These are phyloP conservation scores for Alethe castanea DNA, from an alignment of 2,113 vertebrate genomes.

Conservation along the genomic window DNA sequence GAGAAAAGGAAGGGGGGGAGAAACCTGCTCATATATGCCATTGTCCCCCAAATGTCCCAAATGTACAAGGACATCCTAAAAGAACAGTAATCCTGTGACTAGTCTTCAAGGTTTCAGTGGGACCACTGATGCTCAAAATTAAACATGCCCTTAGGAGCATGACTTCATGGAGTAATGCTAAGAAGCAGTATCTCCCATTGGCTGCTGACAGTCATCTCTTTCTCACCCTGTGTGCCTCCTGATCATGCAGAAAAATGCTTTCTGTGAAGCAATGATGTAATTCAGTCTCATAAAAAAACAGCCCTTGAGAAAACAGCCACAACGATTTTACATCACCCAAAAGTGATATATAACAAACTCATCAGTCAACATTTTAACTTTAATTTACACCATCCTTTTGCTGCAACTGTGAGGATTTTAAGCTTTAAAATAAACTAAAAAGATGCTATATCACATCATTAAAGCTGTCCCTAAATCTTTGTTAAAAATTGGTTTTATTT, in stretches of 20 bases:
- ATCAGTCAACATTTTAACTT: constrained; percentile 11
- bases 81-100: not conserved
- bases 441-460: not conserved
- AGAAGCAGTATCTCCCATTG: not conserved
- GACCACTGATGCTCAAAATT: constrained; percentile 24
- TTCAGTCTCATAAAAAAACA: not conserved
- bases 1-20: not conserved
- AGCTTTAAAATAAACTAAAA: not conserved
- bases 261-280: constrained; percentile 38
- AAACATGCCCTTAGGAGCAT: not conserved
- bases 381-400: not conserved
- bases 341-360: not conserved
- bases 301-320: not conserved
- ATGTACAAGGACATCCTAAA: not conserved
- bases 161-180: not conserved
- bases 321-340: not conserved
- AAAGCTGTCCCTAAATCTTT: not conserved
- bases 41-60: not conserved
- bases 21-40: not conserved
- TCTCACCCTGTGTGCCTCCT: not conserved
- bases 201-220: not conserved
- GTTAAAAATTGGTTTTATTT: not conserved
- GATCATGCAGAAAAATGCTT: constrained; percentile 23
- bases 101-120: not conserved
- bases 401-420: not conserved